A percentile compares a stretch with the other conserved stretches of the same genome.
Evolutionary conservation across 2,888 invertebrate genomes (phyloP).

Genomic region (Alsophila aescularia): DNA sequence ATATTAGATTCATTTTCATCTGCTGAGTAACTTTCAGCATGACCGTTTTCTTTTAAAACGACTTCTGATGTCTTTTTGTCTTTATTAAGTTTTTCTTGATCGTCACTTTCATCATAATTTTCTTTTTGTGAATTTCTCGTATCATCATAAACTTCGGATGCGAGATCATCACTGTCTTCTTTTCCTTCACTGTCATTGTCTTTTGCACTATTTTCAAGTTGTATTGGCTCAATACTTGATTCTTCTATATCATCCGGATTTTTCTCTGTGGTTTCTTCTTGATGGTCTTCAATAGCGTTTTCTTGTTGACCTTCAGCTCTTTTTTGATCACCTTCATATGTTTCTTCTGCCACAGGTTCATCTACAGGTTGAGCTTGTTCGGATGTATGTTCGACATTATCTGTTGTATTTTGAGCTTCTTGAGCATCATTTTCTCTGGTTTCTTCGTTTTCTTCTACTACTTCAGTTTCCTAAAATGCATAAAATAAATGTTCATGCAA

Average conservation of each 20-base stretch:
- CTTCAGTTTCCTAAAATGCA: slow-evolving; percentile 71
- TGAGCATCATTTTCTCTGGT: slow-evolving; percentile 29
- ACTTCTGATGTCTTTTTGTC: not conserved
- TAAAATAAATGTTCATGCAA: slow-evolving; percentile 74
- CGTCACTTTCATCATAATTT: not conserved
- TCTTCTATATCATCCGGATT: slow-evolving; percentile 24
- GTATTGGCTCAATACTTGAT: slow-evolving; percentile 36
- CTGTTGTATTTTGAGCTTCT: slow-evolving; percentile 27
- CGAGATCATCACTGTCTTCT: slow-evolving; percentile 34
- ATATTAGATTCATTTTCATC: slow-evolving; percentile 33
- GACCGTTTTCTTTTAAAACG: slow-evolving; percentile 17
- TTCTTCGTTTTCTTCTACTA: slow-evolving; percentile 38
- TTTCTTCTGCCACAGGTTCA: slow-evolving; percentile 36
- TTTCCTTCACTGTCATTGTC: slow-evolving; percentile 29
- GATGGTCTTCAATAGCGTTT: slow-evolving; percentile 29
- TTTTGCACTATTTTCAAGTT: slow-evolving; percentile 6
- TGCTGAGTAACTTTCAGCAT: slow-evolving; percentile 14
- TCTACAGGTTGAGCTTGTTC: slow-evolving; percentile 21
- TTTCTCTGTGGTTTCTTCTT: not conserved
- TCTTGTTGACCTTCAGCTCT: slow-evolving; percentile 19
- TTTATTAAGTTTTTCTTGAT: not conserved
- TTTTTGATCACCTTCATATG: not conserved
- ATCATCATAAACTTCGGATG: slow-evolving; percentile 17
- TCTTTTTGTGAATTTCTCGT: slow-evolving; percentile 3
- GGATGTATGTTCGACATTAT: slow-evolving; percentile 34